A percentile compares a stretch with the other conserved stretches of the same genome.
These are phyloP conservation scores for Elanoides forficatus DNA, from an alignment of 2,113 vertebrate genomes.

Conservation along the genomic window DNA sequence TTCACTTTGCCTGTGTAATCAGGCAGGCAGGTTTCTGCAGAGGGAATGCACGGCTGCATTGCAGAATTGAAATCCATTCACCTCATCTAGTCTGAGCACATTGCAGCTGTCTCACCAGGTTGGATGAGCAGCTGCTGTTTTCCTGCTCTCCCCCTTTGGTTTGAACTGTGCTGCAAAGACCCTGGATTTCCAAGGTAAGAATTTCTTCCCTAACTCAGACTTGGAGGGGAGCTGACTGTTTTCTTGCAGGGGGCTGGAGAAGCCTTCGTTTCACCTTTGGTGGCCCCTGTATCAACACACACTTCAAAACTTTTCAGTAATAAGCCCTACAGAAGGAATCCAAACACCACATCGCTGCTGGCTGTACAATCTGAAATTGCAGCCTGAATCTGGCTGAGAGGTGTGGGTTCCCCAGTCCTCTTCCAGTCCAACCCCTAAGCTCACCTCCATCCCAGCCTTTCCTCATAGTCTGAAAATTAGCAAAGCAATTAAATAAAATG, in stretches of 20 bases:
- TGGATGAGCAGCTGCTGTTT: background rate
- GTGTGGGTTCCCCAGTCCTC: background rate
- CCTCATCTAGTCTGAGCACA: background rate
- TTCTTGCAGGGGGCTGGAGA: background rate
- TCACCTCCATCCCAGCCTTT: background rate
- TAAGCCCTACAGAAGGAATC: background rate
- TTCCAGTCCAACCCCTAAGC: background rate
- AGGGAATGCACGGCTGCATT: background rate
- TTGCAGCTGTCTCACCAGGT: background rate
- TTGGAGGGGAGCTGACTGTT: background rate
- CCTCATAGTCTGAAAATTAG: background rate
- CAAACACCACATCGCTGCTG: background rate
- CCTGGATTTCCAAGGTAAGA: background rate
- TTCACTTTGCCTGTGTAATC: background rate
- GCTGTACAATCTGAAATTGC: background rate
- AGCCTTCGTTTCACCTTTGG: background rate
- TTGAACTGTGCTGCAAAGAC: background rate
- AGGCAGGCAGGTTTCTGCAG: background rate
- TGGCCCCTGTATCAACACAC: fast-evolving
- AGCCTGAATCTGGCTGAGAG: background rate
- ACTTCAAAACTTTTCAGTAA: background rate
- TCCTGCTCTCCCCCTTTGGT: background rate
- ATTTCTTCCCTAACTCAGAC: background rate
- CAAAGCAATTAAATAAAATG: background rate
- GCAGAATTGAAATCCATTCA: background rate